Conservation (phyloP, 2,113 vertebrate species). For the Hippocampus comes region DNA sequence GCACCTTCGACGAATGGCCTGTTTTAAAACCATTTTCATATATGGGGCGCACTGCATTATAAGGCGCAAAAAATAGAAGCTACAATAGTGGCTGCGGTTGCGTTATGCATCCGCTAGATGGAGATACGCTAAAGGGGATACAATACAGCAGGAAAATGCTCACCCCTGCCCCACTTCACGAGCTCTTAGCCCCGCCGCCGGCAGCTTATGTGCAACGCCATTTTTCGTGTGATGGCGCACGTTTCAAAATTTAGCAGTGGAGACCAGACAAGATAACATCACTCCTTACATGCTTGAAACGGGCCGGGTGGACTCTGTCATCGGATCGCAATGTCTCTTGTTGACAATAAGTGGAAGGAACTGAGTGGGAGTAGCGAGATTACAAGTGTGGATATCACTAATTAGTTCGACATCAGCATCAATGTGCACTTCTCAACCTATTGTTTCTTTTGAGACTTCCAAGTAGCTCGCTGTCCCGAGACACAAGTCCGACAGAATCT, state of each 20-base stretch:
- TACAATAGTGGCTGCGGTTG: too few relatives aligned
- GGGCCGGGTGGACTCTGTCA: too few relatives aligned
- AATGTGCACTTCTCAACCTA: constrained; percentile 2
- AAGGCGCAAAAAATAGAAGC: too few relatives aligned
- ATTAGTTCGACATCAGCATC: background rate
- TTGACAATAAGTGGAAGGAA: constrained; percentile 52
- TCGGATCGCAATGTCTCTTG: background rate
- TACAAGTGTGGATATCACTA: constrained; percentile 16
- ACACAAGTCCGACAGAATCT: constrained; percentile 3
- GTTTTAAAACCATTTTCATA: too few relatives aligned
- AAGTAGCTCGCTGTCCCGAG: background rate
- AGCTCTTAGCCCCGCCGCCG: background rate
- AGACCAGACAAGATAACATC: background rate
- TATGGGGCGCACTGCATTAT: too few relatives aligned
- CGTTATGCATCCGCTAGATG: too few relatives aligned
- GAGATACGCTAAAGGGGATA: too few relatives aligned
- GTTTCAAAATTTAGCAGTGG: background rate
- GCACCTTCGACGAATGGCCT: too few relatives aligned
- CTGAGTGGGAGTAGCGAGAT: constrained; percentile 1
- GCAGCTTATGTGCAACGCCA: constrained; percentile 1
- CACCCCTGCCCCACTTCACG: constrained; percentile 67
- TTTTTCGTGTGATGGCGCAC: background rate
- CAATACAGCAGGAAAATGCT: constrained; percentile 59
- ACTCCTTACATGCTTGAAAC: background rate
- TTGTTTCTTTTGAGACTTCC: constrained; percentile 28